Evolutionary conservation across 1,140 invertebrate genomes (phyloP), one percentile per base, ranked within the genome.

Genomic region (Protaetia brevitarsis): DNA sequence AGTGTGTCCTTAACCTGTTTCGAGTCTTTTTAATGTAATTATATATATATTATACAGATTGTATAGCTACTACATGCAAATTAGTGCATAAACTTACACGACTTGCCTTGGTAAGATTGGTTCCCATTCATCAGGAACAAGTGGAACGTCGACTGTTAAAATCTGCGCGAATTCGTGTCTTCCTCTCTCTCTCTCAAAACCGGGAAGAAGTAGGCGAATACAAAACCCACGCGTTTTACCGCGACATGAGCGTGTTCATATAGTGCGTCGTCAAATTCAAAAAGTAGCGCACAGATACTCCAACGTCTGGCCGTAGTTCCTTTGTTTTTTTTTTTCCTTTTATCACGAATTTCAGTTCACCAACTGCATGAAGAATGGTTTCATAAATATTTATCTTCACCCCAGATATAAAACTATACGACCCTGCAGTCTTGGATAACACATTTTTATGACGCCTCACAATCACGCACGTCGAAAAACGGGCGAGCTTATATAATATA

Each of bases 101-200:
- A 71, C 75, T 77, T 67, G 75, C 65, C 66, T 78, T 78, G 58
- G 77, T 78, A 67, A 78, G 73, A 72, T 74, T 76, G 75, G 77
- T 76, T 72, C 77, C 77, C 77, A 78, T 78, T 78, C 77, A 78
- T 77, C 65, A 72, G 72, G 62, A 58, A 66, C 59, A 58, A 28
- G 57, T 36, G 19, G 26, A 29, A n/a, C n/a, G n/a, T n/a, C 41
- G 19, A 19, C 19, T 19, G 41, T 23, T 8, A 51, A 23, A 7
- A 23, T 51, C 4, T 51, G 19, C 11, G 19, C 34, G 16, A 23
- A 51, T 8, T 51, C 41, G 7, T 51, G 2, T 23, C 3, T 16
- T 11, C 4, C 16, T 37, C n/a, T 16, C 34, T 11, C 16, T 23
- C 19, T 6, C 8, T 11, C 26, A 23, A 21, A 8, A 10, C 41